Conservation (phyloP, 2,113 vertebrate genomes). For the Bos javanicus region DNA sequence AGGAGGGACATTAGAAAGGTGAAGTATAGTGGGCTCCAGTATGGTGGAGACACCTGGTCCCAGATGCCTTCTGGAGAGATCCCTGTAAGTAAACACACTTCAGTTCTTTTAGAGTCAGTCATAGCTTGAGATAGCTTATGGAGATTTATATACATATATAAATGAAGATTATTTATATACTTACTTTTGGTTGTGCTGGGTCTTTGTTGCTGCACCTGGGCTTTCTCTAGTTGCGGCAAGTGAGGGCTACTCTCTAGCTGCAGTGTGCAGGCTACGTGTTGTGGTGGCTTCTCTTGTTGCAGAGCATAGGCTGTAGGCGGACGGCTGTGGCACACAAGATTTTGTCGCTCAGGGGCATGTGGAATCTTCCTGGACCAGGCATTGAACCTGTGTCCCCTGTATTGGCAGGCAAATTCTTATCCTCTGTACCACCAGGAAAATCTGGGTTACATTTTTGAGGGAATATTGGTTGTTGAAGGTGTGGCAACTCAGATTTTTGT, state of each 20-base stretch:
- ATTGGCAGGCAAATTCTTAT: not conserved
- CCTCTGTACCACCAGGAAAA: not conserved
- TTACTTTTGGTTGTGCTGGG: not conserved
- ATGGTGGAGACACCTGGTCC: not conserved
- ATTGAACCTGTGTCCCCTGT: not conserved
- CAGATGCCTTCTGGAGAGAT: not conserved
- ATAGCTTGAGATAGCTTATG: not conserved
- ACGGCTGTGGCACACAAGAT: not conserved
- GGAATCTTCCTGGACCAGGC: not conserved
- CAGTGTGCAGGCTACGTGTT: accelerated
- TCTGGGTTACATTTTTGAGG: not conserved
- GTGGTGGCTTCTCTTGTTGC: not conserved
- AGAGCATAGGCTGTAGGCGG: not conserved
- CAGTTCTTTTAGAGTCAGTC: not conserved
- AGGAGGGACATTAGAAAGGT: not conserved
- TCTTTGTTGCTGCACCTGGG: not conserved
- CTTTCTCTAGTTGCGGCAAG: not conserved
- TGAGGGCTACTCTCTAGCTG: not conserved
- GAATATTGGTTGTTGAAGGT: not conserved
- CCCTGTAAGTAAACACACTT: not conserved
- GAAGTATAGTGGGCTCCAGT: not conserved
- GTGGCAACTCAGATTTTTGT: not conserved
- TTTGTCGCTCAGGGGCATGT: not conserved
- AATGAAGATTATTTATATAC: not conserved
- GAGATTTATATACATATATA: not conserved